phyloP scores from a whole-genome alignment of 35 echinoderm and acorn worm species.

The Eucidaris tribuloides region DNA sequence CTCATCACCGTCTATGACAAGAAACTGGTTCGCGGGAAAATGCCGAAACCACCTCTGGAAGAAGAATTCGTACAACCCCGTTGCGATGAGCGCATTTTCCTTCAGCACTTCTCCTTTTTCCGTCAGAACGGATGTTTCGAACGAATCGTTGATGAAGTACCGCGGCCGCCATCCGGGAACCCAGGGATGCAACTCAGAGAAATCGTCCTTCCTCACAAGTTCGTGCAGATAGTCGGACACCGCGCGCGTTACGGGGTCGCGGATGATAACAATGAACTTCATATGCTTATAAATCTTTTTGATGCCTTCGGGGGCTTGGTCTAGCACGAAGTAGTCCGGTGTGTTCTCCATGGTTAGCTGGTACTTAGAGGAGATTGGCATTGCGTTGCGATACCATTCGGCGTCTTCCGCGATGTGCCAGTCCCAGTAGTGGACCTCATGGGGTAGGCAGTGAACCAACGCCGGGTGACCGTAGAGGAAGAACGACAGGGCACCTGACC shows the following conservation, averaged over 20 bases:
- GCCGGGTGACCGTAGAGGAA: conserved; percentile 46
- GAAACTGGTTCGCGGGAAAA: neutral
- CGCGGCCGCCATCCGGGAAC: neutral
- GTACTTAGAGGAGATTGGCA: conserved; percentile 40
- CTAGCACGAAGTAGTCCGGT: conserved; percentile 68
- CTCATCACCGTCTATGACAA: neutral
- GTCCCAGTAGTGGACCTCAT: conserved; percentile 44
- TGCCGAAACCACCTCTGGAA: neutral
- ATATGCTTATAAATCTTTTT: conserved; percentile 1
- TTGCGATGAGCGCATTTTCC: neutral
- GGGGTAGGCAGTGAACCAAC: neutral
- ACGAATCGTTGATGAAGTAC: neutral
- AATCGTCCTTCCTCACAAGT: neutral
- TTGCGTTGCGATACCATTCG: conserved; percentile 55
- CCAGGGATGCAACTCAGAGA: neutral
- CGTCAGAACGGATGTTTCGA: neutral
- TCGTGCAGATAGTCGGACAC: neutral
- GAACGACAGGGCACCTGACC: conserved; percentile 26
- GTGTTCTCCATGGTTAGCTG: conserved; percentile 70
- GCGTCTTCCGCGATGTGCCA: conserved; percentile 20
- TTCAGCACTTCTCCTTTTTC: neutral
- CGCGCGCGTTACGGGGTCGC: neutral
- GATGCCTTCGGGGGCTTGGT: conserved; percentile 38
- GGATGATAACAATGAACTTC: neutral
- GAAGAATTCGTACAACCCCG: neutral